Evolutionary conservation across 2,888 invertebrate genomes (phyloP), one percentile per base, ranked within the genome.

Genomic region (Palloptera scutellata): DNA sequence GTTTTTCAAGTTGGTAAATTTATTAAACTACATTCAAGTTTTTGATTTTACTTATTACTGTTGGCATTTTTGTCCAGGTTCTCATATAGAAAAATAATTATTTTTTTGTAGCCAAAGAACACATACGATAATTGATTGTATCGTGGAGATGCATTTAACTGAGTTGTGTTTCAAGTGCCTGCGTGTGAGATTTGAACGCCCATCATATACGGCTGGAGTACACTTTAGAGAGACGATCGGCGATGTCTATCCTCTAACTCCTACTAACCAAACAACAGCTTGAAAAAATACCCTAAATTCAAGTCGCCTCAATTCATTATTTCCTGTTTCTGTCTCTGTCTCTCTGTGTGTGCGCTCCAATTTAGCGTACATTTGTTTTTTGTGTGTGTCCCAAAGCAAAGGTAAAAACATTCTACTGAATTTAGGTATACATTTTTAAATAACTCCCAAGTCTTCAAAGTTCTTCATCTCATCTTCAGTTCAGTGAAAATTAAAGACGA

Each of bases 361-460:
- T 71, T 69, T 67, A 66, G 61, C 53, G 53, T 45, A 66, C 43
- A 12, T 43, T 45, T 54, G 19, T 48, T 30, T 51, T 61, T 52
- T 66, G 68, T 70, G 73, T 73, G 73, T 73, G 73, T 71, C 73
- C 62, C 71, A 68, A 69, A 66, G 67, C 57, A 64, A 69, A 67
- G 66, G 68, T 68, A 68, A 70, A 64, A 60, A 58, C 66, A 63
- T 61, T 65, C 20, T 57, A 51, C 57, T 64, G 45, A 62, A 51
- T 62, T 65, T 65, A 30, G 30, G 30, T 51, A 41, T 43, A 54
- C 48, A 45, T 63, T 11, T 55, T 40, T 52, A 13, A 19, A 30
- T 51, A 51, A 59, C 63, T 55, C 43, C 41, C 15, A 66, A 42
- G 9, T 61, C 52, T 61, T 43, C 17, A 48, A 19, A 64, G 43